Base-by-base conservation (phyloP, 2,888 invertebrate genomes). In the Theretra japonica region DNA sequence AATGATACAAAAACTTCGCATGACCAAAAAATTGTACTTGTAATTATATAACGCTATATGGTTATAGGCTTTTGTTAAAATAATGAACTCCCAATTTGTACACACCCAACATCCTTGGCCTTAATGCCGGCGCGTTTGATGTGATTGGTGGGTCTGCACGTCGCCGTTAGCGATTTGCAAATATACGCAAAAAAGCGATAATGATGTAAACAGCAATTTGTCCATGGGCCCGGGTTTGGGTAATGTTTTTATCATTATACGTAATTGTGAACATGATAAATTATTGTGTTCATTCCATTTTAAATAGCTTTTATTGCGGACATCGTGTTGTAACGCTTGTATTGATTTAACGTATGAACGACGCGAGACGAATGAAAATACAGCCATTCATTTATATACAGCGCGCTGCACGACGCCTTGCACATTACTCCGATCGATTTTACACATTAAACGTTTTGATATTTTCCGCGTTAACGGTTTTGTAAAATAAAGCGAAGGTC, bases 111-210 rank as follows among this genome's bases (percentile, higher is more conserved):
- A 88, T 88, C 91, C 90, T 90, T 90, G 91, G 86, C 90, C 88
- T 89, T 90, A 91, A 90, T 90, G 88, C 81, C 89, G 87, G 89
- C 78, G 77, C 82, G 87, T 92, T 91, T 90, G 90, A 90, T 86
- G 89, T 85, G 85, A 83, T 82, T 83, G 83, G 80, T 79, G 76
- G 75, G 77, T 75, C 79, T 79, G 80, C 77, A 78, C 81, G 77
- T 77, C 77, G 88, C 88, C 85, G 87, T 91, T 91, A 90, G 88
- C 88, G 83, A 86, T 88, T 85, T 83, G 84, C 86, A 90, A 90
- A 89, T 83, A 88, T 80, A 82, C 81, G 81, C 82, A 86, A 89
- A 89, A 86, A 88, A 82, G 73, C 80, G 80, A 86, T 86, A 85
- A 87, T 88, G 81, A 83, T 85, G 86, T 88, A 84, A 89, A 88